Evolutionary conservation across 2,888 invertebrate genomes (phyloP).

Genomic region (Noctua pronuba): DNA sequence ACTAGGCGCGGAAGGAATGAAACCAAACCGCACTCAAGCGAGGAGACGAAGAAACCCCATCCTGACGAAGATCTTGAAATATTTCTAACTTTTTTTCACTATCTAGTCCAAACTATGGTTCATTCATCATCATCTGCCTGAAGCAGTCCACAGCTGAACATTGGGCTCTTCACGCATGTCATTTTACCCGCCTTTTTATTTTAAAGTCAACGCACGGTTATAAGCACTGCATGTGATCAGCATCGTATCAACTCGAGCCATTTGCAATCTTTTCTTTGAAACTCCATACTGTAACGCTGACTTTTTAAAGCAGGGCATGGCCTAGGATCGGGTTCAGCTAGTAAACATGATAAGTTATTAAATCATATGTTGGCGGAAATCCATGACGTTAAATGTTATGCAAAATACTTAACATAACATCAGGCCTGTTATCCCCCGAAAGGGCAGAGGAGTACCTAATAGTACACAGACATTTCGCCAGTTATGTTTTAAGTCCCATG

Average conservation of each 20-base stretch:
- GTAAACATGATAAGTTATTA: not conserved
- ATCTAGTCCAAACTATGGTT: conserved; percentile 1
- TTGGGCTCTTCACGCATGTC: not conserved
- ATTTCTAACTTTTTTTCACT: conserved; percentile 38
- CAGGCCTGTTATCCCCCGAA: no score
- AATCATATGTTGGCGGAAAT: not conserved
- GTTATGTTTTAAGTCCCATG: no score
- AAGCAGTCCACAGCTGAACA: no score
- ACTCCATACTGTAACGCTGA: not conserved
- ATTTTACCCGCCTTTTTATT: not conserved
- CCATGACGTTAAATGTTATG: not conserved
- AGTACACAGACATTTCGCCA: no score
- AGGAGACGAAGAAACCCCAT: conserved; percentile 67
- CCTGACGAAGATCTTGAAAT: conserved; percentile 71
- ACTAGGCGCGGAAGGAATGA: conserved; percentile 75
- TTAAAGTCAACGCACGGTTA: not conserved
- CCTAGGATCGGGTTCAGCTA: not conserved
- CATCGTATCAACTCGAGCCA: not conserved
- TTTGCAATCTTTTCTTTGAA: not conserved
- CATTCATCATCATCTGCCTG: not conserved
- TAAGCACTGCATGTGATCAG: not conserved
- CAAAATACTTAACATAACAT: not conserved
- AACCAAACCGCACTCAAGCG: conserved; percentile 67
- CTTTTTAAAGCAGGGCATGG: not conserved
- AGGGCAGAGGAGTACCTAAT: no score